Percentiles rank a stretch among this genome's conserved stretches.
phyloP scores from a whole-genome alignment of 2,113 vertebrate species.

The Aspidoscelis tigris region DNA sequence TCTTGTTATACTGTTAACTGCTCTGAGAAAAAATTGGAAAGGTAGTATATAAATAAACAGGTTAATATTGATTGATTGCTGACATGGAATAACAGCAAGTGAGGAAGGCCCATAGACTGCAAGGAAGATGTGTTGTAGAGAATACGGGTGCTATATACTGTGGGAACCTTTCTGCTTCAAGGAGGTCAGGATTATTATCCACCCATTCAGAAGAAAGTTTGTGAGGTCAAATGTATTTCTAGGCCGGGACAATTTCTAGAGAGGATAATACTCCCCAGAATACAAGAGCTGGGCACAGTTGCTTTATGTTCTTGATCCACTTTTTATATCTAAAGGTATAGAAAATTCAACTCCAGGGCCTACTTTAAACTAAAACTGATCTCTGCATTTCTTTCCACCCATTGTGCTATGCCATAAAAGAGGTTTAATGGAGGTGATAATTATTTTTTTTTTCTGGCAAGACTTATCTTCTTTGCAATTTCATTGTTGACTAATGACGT shows the following conservation, averaged over 20 bases:
- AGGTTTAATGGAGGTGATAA: constrained; percentile 62
- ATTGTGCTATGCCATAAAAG: constrained; percentile 1
- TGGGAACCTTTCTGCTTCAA: neutral
- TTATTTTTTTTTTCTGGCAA: constrained; percentile 45
- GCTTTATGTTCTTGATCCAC: neutral
- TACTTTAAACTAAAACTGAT: neutral
- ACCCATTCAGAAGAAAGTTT: neutral
- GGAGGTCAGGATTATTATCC: neutral
- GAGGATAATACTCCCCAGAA: neutral
- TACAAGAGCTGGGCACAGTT: neutral
- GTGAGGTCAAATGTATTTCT: neutral
- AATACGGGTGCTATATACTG: too few relatives aligned
- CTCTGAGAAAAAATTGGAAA: too few relatives aligned
- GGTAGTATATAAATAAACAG: too few relatives aligned
- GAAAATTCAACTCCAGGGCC: neutral
- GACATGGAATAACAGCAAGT: too few relatives aligned
- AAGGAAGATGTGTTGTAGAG: too few relatives aligned
- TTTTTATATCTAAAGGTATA: neutral
- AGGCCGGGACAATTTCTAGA: too few relatives aligned
- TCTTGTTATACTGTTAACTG: too few relatives aligned
- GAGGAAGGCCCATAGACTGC: too few relatives aligned
- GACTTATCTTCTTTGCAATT: constrained; percentile 64
- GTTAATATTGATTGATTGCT: too few relatives aligned
- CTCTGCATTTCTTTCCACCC: neutral
- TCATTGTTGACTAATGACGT: constrained; percentile 65